These are phyloP conservation scores for Chaetodon trifascialis DNA, from an alignment of 2,113 vertebrate genomes.

Conservation along the genomic window DNA sequence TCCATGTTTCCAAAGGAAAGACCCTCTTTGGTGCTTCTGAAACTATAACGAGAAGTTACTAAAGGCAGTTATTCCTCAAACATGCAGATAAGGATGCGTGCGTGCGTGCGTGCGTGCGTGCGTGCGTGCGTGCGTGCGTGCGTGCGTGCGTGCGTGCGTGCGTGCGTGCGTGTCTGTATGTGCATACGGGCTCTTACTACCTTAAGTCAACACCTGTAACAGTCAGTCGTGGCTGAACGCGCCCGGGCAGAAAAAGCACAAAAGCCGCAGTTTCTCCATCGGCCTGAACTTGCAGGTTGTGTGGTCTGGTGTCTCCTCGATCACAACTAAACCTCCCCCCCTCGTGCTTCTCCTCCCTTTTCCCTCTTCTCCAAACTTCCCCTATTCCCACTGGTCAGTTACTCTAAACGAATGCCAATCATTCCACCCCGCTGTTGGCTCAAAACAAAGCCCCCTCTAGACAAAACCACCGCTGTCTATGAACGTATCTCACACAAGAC, in stretches of 20 bases:
- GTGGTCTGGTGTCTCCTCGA: slow-evolving; percentile 77
- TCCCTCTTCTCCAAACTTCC: slow-evolving; percentile 47
- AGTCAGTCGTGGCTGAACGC: slow-evolving; percentile 66
- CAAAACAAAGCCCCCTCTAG: slow-evolving; percentile 80
- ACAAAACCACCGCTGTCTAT: slow-evolving; percentile 75
- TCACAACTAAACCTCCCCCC: slow-evolving; percentile 41
- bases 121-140: background rate
- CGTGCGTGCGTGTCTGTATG: slow-evolving; percentile 7
- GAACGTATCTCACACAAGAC: slow-evolving; percentile 58
- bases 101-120: background rate
- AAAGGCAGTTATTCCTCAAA: background rate
- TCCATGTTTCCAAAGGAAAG: background rate
- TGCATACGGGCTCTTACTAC: slow-evolving; percentile 56
- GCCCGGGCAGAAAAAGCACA: slow-evolving; percentile 68
- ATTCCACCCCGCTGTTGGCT: slow-evolving; percentile 84
- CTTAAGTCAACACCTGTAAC: slow-evolving; percentile 77
- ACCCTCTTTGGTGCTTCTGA: background rate
- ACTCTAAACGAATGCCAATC: slow-evolving; percentile 84
- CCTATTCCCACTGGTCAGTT: slow-evolving; percentile 81
- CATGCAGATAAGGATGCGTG: background rate
- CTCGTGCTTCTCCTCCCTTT: background rate
- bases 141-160: background rate
- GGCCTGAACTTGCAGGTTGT: slow-evolving; percentile 81
- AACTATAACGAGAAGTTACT: background rate
- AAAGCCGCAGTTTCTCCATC: slow-evolving; percentile 72